Evolutionary conservation across 2,113 vertebrate species (phyloP).

Genomic region (Eubucco bourcierii): DNA sequence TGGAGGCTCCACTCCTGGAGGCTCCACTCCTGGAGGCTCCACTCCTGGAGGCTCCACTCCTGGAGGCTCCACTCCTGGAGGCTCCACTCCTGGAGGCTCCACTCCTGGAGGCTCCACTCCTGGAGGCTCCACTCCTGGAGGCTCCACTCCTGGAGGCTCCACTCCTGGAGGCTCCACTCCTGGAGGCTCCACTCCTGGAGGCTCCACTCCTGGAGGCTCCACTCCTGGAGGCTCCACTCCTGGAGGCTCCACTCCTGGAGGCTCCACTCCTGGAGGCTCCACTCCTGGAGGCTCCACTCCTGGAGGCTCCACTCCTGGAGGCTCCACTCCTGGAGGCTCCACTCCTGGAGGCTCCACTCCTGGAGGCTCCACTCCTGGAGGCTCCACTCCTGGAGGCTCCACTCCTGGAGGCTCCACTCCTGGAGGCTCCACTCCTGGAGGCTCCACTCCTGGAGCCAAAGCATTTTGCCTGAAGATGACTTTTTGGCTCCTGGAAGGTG

Average conservation of each 20-base stretch:
- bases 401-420: not conserved
- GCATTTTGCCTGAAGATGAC: not conserved
- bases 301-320: not conserved
- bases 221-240: not conserved
- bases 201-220: not conserved
- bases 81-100: not conserved
- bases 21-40: not conserved
- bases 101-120: not conserved
- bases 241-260: not conserved
- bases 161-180: not conserved
- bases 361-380: not conserved
- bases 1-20: not conserved
- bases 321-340: not conserved
- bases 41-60: not conserved
- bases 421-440: not conserved
- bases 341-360: not conserved
- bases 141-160: not conserved
- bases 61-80: not conserved
- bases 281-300: not conserved
- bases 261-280: not conserved
- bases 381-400: not conserved
- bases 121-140: not conserved
- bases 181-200: not conserved
- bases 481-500: not conserved
- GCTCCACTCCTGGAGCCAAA: not conserved